Evolutionary conservation across 2,113 vertebrate species (phyloP), one percentile per base, ranked within the genome.

Genomic region (Dendropsophus ebraccatus): DNA sequence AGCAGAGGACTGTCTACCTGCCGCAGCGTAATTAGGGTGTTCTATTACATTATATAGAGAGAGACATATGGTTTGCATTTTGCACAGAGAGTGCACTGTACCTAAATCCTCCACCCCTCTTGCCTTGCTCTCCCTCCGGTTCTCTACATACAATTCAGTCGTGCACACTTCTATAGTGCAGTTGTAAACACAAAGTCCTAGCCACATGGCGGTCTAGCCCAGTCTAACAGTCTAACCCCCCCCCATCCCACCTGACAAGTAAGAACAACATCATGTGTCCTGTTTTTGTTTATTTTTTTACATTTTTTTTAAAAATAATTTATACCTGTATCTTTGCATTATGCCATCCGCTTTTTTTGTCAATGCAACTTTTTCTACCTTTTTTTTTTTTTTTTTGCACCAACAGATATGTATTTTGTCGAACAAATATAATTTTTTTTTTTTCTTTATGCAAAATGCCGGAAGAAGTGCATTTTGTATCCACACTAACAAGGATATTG

Each of bases 391-490:
- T 62, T 32, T 60, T 19, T 86, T 88, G 88, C 86, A 88, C 92
- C 90, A 89, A 88, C 86, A 91, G 91, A 93, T 91, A 91, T 91
- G 91, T 35, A 76, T 75, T 83, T 62, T 49, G 49, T 67, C 1
- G 47, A 67, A 21, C 75, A 69, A 52, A 78, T 49, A 67, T 23
- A 37, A 5, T 14, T 30, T 25, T 30, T 28, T 65, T 67, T 67
- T 67, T 28, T n/a, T 54, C 45, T 50, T 32, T 54, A 67, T 54
- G 58, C 54, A 28, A 50, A 80, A 86, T 49, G 21, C 47, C 32
- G 77, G 28, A 73, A 81, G 67, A 87, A 87, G 85, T 81, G 78
- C 85, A 85, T 79, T 19, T 84, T 75, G 54, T 32, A 78, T 70
- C 30, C 50, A 5, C 45, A 58, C 52, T 11, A 56, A 80, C 30